Evolutionary conservation across 2,113 vertebrate species (phyloP), one percentile per base, ranked within the genome.

Genomic region (Oxyura jamaicensis): DNA sequence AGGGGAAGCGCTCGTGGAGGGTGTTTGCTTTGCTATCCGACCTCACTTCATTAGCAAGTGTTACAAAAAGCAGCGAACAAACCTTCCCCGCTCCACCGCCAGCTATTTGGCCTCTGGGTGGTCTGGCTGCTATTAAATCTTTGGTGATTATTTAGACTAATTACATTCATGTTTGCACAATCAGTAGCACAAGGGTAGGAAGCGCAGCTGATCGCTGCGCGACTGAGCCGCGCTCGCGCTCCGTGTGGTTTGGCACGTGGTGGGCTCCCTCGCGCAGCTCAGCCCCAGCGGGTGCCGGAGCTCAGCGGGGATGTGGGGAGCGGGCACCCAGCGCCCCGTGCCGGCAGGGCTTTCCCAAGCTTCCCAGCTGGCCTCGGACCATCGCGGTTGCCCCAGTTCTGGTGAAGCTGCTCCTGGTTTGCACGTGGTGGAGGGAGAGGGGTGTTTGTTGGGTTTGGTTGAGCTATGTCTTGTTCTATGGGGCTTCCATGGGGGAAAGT

Each of bases 91-190:
- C 86, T 91, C 56, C 88, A 92, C 84, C 3, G 25, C 91, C 94
- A 96, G 94, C 89, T 93, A 91, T 92, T 93, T 95, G 95, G 93
- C 94, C 96, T 83, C 93, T 95, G 96, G 95, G 97, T 97, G 97
- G 95, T 95, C 97, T 97, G 94, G 92, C 95, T 96, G 88, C 93
- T 75, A 91, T 97, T 96, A 97, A 97, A 92, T 86, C 95, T 91
- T 97, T 83, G 94, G 95, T 94, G 95, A 96, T 96, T 97, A 96
- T 96, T 96, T 96, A 92, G 92, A 93, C 93, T 96, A 97, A 97
- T 97, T 97, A 85, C 91, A 96, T 96, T 97, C 89, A 83, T 96
- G 96, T 97, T 97, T 97, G 96, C 95, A 96, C 95, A 96, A 97
- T 97, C 96, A 66, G 96, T 95, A 97, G 97, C 96, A 91, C 63